Evolutionary conservation across 2,888 invertebrate species (phyloP), one percentile per base, ranked within the genome.

Genomic region (Orthosia gracilis): DNA sequence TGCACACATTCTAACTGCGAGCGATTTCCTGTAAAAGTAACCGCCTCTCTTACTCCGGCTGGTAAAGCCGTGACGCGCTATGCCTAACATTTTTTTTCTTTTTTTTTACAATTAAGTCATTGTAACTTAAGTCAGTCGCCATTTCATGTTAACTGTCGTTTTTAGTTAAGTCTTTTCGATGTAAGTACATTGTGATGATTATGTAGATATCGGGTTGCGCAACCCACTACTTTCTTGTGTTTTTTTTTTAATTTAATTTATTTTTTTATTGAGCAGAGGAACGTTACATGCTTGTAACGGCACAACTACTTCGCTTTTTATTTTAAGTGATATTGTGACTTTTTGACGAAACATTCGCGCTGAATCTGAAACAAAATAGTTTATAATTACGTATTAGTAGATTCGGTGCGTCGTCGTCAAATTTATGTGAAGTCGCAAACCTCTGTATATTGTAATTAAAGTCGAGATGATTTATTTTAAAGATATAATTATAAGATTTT

Each of bases 121-220:
- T 83, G 92, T 89, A 90, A 85, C 70, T 75, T 94, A 95, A 96
- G 96, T 95, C 95, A 96, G 94, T 93, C 94, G 95, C 96, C 96
- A 96, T 96, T 85, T 94, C 94, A 93, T 93, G 89, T 90, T 92
- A 86, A 85, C 88, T 91, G 85, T 89, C 89, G 90, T 89, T 90
- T 91, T 89, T 91, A 90, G 91, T 89, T 91, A 90, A 92, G 89
- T 91, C 90, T 69, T 77, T 69, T 85, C 69, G 85, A 74, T 84
- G 83, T 87, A 86, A 87, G 82, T 81, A 87, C 87, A 88, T 92
- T 91, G 93, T 92, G 92, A 93, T 87, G 88, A 86, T 84, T 84
- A 77, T 88, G 85, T 84, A 83, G 78, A 68, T 84, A 81, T 85
- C 69, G 79, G 86, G 89, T 91, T 90, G 87, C 89, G 85, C 90